Base-by-base conservation (phyloP, 2,797 vertebrate genomes). In the Pyrocephalus nanus region DNA sequence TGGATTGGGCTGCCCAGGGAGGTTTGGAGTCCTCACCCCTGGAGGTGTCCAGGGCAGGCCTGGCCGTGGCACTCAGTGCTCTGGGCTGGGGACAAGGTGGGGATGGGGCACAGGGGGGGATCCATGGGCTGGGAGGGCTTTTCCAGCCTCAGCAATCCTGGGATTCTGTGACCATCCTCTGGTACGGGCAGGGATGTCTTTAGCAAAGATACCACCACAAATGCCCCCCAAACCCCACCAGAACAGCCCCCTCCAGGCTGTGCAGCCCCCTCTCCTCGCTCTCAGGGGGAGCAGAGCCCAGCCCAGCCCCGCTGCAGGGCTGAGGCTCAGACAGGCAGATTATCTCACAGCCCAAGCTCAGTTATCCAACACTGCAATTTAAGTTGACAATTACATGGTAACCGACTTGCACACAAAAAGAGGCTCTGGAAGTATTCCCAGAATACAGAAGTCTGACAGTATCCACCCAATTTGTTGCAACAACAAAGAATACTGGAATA, bases 381-480 rank as follows among this genome's bases (percentile, higher is more conserved):
- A 48, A 95, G 89, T 50, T 95, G 94, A 95, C 96, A 96, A 96
- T 95, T 93, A 91, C 96, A 91, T 88, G 95, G 95, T 90, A 95
- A 95, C 81, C 61, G 70, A 58, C 93, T 97, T 12, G 82, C 89
- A 91, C 93, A 84, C 94, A 93, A 72, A 96, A 85, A 94, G 92
- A 57, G 88, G 93, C 87, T 80, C 95, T 97, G 96, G 96, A 94
- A 91, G 89, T 2, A 30, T 96, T 96, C 96, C 96, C 95, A 94
- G 96, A 93, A 93, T 54, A 85, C 93, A 96, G 89, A 96, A 96
- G 93, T 90, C 93, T 96, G 93, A 96, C 95, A 95, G 93, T 80
- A 97, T 90, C 96, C 95, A 92, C 96, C 96, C 95, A 91, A 95
- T 96, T 94, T 97, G 96, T 96, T 96, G 96, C 89, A 95, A 96